Evolutionary conservation across 2,888 invertebrate genomes (phyloP).

Genomic region (Dusona sp.): DNA sequence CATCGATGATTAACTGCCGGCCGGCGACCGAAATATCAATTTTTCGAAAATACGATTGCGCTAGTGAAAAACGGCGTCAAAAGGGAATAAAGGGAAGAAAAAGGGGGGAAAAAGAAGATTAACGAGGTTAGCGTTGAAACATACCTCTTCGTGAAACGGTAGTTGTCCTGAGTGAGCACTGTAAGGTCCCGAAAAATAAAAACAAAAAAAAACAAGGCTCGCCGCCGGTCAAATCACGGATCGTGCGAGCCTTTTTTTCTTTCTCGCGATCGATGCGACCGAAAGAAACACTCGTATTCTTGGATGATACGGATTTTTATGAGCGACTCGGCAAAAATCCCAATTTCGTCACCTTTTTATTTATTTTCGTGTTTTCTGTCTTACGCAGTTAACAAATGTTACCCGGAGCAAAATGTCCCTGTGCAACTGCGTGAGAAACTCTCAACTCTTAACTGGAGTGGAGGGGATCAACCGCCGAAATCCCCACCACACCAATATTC

Average conservation of each 20-base stretch:
- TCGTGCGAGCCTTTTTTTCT: slow-evolving; percentile 27
- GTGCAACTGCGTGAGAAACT: slow-evolving; percentile 65
- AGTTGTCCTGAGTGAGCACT: slow-evolving; percentile 14
- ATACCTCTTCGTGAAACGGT: slow-evolving; percentile 51
- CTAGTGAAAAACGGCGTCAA: neutral
- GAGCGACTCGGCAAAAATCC: neutral
- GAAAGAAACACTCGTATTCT: slow-evolving; percentile 22
- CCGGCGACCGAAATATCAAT: slow-evolving; percentile 41
- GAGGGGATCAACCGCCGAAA: slow-evolving; percentile 78
- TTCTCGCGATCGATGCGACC: slow-evolving; percentile 17
- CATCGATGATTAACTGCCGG: slow-evolving; percentile 37
- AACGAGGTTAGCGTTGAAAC: slow-evolving; percentile 31
- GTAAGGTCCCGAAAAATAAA: slow-evolving; percentile 12
- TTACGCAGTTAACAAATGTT: slow-evolving; percentile 50
- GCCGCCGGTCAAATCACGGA: slow-evolving; percentile 40
- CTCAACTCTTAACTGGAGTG: slow-evolving; percentile 59
- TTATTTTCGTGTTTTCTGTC: slow-evolving; percentile 30
- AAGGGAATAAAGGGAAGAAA: neutral
- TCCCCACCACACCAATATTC: slow-evolving; percentile 69
- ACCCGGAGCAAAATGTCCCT: slow-evolving; percentile 59
- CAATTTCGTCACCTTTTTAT: slow-evolving; percentile 35
- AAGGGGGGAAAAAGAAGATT: neutral
- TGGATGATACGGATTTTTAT: neutral
- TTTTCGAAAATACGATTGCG: slow-evolving; percentile 7
- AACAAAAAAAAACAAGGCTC: slow-evolving; percentile 26